Conservation (phyloP, 2,113 vertebrate genomes). For the Atractosteus spatula region DNA sequence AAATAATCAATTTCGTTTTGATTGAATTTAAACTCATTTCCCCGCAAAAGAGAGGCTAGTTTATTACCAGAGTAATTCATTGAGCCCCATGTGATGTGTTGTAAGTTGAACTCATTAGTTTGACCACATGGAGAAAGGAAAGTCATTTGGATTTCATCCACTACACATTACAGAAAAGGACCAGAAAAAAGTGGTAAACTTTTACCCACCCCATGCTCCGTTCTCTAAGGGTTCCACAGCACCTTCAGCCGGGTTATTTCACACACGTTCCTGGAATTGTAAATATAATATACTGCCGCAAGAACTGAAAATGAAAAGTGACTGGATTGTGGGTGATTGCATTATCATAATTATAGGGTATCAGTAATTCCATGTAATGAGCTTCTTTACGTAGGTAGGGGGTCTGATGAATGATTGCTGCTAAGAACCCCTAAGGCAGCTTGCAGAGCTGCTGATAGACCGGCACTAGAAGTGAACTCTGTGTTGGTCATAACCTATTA, state of each 20-base stretch:
- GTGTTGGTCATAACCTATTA: constrained; percentile 24
- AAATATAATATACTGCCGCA: constrained; percentile 12
- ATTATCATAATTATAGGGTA: constrained; percentile 30
- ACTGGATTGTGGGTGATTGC: constrained; percentile 28
- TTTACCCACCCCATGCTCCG: background rate
- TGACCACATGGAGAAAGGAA: background rate
- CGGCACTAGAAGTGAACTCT: constrained; percentile 15
- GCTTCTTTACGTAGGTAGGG: constrained; percentile 7
- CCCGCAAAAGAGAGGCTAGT: background rate
- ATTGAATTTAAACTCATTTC: background rate
- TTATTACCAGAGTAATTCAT: background rate
- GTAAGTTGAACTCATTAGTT: background rate
- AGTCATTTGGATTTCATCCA: background rate
- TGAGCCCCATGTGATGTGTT: constrained; percentile 2
- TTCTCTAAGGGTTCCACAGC: background rate
- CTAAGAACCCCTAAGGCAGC: background rate
- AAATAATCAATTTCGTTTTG: background rate
- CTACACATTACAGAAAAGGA: background rate
- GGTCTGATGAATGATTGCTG: constrained; percentile 13
- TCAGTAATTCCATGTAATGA: constrained; percentile 12
- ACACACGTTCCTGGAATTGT: constrained; percentile 8
- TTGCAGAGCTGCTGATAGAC: constrained; percentile 14
- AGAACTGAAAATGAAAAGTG: constrained; percentile 33
- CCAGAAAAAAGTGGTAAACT: background rate
- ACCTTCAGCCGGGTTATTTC: constrained; percentile 23